Evolutionary conservation across 2,888 invertebrate genomes (phyloP).

Genomic region (Eupsilia transversa): DNA sequence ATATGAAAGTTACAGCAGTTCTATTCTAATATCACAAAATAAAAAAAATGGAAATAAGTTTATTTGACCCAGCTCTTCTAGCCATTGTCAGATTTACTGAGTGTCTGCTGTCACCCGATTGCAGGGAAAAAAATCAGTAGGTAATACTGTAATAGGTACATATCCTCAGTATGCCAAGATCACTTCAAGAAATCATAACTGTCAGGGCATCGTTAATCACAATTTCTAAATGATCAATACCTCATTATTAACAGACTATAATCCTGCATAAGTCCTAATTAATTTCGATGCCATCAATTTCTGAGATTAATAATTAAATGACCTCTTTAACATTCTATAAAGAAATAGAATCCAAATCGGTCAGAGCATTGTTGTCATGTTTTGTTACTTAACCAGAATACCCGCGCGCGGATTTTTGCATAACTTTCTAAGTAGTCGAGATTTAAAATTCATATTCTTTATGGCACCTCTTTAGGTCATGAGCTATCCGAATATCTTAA

Average conservation of each 20-base stretch:
- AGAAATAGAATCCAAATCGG: not conserved
- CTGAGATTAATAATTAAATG: constrained; percentile 4
- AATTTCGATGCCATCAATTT: constrained; percentile 7
- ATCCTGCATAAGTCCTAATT: constrained; percentile 15
- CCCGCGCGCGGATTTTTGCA: too few relatives aligned
- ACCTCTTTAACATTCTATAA: not conserved
- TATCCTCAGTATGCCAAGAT: constrained; percentile 7
- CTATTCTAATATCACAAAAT: too few relatives aligned
- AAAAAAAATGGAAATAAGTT: too few relatives aligned
- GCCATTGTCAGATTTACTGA: not conserved
- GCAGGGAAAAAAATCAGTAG: not conserved
- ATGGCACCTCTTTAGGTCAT: too few relatives aligned
- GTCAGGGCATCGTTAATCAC: not conserved
- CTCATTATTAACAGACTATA: constrained; percentile 10
- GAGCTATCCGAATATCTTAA: too few relatives aligned
- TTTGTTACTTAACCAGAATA: not conserved
- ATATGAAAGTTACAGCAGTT: not conserved
- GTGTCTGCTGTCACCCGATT: not conserved
- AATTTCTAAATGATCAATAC: constrained; percentile 9
- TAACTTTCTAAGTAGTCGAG: too few relatives aligned
- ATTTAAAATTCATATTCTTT: too few relatives aligned
- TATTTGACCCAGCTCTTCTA: not conserved
- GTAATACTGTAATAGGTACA: not conserved
- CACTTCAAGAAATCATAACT: not conserved
- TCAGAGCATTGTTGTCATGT: too few relatives aligned